phyloP scores from a whole-genome alignment of 2,888 invertebrate species.

The Siphonodentalium dalli region DNA sequence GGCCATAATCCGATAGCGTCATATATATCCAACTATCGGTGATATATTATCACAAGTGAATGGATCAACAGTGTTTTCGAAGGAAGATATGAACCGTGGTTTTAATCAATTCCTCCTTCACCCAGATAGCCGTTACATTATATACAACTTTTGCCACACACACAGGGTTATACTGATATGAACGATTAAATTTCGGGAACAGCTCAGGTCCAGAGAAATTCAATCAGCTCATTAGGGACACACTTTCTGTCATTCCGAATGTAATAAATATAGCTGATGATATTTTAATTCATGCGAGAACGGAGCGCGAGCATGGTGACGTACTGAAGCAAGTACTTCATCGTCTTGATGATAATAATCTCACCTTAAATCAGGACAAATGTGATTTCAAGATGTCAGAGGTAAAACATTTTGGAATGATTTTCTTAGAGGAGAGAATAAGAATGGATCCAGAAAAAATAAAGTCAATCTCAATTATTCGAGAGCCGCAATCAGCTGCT shows the following conservation, averaged over 20 bases:
- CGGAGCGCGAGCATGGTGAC: slow-evolving; percentile 1
- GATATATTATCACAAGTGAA: slow-evolving; percentile 7
- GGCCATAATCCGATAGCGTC: slow-evolving; percentile 24
- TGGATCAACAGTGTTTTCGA: slow-evolving; percentile 1
- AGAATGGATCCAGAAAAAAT: slow-evolving; percentile 2
- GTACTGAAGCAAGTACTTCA: background rate
- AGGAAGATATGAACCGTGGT: slow-evolving; percentile 5
- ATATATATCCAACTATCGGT: slow-evolving; percentile 24
- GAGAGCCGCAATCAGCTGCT: background rate
- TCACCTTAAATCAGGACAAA: slow-evolving; percentile 9
- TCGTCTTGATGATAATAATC: slow-evolving; percentile 1
- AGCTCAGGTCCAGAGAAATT: slow-evolving; percentile 21
- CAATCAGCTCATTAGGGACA: slow-evolving; percentile 7
- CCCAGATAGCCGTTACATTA: background rate
- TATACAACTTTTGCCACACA: slow-evolving; percentile 7
- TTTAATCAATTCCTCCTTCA: slow-evolving; percentile 1
- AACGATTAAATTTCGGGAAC: slow-evolving; percentile 2
- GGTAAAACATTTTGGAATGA: slow-evolving; percentile 6
- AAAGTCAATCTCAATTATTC: background rate
- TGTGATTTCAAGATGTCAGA: slow-evolving; percentile 7
- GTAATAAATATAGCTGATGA: slow-evolving; percentile 13
- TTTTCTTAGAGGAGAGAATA: background rate
- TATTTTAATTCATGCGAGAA: slow-evolving; percentile 6
- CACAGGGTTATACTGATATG: slow-evolving; percentile 8
- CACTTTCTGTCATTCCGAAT: slow-evolving; percentile 2